Conservation (phyloP, 1,140 invertebrate species). For the Reticulitermes speratus region DNA sequence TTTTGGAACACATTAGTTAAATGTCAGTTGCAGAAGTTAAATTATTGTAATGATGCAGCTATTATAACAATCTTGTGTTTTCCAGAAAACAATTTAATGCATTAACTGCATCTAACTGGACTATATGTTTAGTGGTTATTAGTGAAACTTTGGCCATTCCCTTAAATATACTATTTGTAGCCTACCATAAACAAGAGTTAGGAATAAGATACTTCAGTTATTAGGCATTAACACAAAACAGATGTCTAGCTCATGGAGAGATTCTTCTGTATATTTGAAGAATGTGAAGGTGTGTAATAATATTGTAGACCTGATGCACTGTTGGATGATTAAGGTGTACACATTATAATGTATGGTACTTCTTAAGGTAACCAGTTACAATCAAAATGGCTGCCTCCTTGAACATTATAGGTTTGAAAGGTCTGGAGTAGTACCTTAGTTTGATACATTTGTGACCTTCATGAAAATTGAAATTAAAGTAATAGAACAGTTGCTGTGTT, state of each 20-base stretch:
- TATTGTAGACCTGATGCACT: background rate
- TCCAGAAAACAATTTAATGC: background rate
- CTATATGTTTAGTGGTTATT: conserved; percentile 1
- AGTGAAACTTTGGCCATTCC: conserved; percentile 10
- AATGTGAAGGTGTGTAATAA: too few species aligned
- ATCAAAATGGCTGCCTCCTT: background rate
- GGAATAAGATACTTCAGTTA: background rate
- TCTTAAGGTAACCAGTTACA: background rate
- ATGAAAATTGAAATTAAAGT: too few species aligned
- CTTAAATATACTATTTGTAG: conserved; percentile 1
- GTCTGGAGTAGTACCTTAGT: too few species aligned
- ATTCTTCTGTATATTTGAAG: background rate
- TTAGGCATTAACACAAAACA: background rate
- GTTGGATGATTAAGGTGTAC: background rate
- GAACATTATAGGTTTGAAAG: background rate
- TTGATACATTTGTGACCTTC: too few species aligned
- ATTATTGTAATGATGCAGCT: too few species aligned
- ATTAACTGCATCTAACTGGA: background rate
- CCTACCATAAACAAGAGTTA: background rate
- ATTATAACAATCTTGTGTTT: background rate
- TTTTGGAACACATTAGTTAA: background rate
- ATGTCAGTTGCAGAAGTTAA: too few species aligned
- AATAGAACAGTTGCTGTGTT: too few species aligned
- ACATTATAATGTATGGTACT: background rate
- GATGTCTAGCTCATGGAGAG: background rate